phyloP scores from a whole-genome alignment of 2,888 invertebrate genomes.

The Galeruca laticollis region DNA sequence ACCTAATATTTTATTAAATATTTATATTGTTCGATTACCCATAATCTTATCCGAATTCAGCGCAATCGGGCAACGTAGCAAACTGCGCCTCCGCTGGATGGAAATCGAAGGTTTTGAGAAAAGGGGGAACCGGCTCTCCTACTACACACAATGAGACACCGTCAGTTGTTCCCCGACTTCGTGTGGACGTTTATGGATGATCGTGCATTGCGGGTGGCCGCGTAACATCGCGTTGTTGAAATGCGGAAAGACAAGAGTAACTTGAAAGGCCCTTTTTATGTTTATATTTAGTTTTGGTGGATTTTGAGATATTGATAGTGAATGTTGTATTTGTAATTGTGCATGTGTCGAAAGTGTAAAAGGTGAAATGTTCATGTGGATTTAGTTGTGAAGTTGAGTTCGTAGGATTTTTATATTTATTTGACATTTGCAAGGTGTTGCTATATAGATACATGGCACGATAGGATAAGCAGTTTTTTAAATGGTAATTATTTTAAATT shows the following conservation, averaged over 20 bases:
- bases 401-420: not conserved
- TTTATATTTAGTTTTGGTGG: constrained; percentile 27
- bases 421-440: constrained; percentile 1
- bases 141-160: constrained; percentile 15
- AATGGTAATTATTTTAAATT: constrained; percentile 25
- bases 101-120: constrained; percentile 45
- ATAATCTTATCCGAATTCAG: not conserved
- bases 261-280: constrained; percentile 32
- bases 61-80: constrained; percentile 32
- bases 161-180: constrained; percentile 40
- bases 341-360: constrained; percentile 35
- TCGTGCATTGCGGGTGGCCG: constrained; percentile 28
- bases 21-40: not conserved
- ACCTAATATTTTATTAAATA: too few species aligned
- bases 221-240: constrained; percentile 37
- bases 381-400: constrained; percentile 4
- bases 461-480: constrained; percentile 23
- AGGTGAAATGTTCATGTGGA: constrained; percentile 16
- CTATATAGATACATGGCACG: not conserved
- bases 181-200: constrained; percentile 37
- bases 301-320: constrained; percentile 30
- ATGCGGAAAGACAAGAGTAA: constrained; percentile 35
- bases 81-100: constrained; percentile 38
- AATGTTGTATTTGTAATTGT: constrained; percentile 35
- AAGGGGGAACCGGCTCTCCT: constrained; percentile 38